These are phyloP conservation scores for Mormyrus hasselquistii DNA, from an alignment of 2,797 vertebrate species.

Conservation along the genomic window DNA sequence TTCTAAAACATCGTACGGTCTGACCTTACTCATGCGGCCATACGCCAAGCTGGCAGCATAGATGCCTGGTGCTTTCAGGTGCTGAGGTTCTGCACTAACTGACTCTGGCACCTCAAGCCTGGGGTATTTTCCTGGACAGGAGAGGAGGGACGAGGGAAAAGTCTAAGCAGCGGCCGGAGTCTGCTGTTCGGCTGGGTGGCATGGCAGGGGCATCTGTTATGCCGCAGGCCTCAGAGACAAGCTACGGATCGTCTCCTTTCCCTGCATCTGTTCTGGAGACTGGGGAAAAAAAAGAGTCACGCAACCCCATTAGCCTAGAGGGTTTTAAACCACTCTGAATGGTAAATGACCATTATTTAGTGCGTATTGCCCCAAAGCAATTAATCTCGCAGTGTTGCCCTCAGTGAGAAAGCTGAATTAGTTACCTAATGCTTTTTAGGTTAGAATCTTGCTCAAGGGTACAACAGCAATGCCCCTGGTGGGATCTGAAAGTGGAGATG, in stretches of 20 bases:
- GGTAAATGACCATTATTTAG: constrained; percentile 16
- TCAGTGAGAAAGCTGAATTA: background rate
- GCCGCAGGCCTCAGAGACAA: constrained; percentile 11
- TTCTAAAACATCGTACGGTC: background rate
- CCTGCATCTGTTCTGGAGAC: constrained; percentile 20
- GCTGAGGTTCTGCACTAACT: background rate
- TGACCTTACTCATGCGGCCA: background rate
- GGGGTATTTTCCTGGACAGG: constrained; percentile 4
- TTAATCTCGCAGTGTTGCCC: background rate
- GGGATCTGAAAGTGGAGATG: background rate
- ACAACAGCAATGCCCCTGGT: constrained; percentile 1
- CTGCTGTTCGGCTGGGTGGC: constrained; percentile 16
- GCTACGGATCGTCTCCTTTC: constrained; percentile 17
- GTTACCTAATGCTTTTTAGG: background rate
- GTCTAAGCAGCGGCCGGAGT: background rate
- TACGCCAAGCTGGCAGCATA: background rate
- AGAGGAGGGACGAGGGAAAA: background rate
- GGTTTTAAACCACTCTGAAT: background rate
- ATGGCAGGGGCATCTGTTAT: constrained; percentile 49
- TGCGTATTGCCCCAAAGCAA: background rate
- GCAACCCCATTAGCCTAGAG: constrained; percentile 1
- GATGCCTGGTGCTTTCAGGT: background rate
- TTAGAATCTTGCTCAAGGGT: constrained; percentile 10
- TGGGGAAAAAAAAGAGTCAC: constrained; percentile 13
- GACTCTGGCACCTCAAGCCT: background rate